Base-by-base conservation (phyloP, 2,113 vertebrate genomes). In the Antigone vipio region DNA sequence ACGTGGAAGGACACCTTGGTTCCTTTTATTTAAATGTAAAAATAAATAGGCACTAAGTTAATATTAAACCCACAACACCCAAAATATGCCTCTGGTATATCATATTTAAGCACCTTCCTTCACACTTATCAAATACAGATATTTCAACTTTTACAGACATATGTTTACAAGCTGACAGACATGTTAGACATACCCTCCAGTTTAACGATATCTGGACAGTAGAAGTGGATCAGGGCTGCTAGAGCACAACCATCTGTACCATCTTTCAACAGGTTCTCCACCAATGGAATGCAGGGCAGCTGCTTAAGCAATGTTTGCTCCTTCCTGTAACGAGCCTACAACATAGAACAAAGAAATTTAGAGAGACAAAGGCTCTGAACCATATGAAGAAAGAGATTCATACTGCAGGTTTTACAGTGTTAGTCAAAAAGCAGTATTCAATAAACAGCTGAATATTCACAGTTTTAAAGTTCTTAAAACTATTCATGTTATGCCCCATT, bases 241-340 rank as follows among this genome's bases (percentile, higher is more conserved):
- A 99, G 79, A 19, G 99, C 99, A 18, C 99, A 99, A 79, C 99
- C 99, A 67, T 99, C 99, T 24, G 98, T 98, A 89, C 98, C 98
- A 97, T 99, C 99, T 95, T 99, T 99, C 95, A 99, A 95, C 91
- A 99, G 98, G 92, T 99, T 99, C 97, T 99, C 99, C 96, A 99
- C 99, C 85, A 98, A 42, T 7, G 99, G 99, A 97, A 99, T 99
- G 98, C 99, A 99, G 47, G 99, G 99, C 95, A 98, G 96, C 32
- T 98, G 98, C 87, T 98, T 99, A 82, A 98, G 97, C 32, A 99
- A 80, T 0, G 98, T 97, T 81, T 99, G 99, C 85, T 99, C 99
- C 94, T 99, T 99, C 95, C 99, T 98, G 78, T 99, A 99, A 82
- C 99, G 99, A 53, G 99, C 99, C 99, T 99, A 91, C 15, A 42